phyloP scores from a whole-genome alignment of 2,797 vertebrate genomes.

The Spondyliosoma cantharus region DNA sequence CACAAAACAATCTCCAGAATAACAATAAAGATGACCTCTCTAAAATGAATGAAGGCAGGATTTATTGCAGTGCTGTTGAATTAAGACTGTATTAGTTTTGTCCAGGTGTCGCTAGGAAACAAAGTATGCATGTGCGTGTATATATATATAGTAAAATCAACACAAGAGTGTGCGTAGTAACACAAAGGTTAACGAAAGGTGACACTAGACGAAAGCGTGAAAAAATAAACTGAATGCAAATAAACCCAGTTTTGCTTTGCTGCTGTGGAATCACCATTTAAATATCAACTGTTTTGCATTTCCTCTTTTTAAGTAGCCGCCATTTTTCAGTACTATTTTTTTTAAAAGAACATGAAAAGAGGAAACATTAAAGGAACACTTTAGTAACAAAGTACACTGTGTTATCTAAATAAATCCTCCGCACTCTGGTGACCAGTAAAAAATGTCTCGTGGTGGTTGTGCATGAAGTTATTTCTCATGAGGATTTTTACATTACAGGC shows the following conservation, averaged over 20 bases:
- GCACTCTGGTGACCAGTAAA: not conserved
- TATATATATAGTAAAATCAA: not conserved
- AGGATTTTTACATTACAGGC: conserved; percentile 69
- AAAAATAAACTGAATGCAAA: not conserved
- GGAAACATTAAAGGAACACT: not conserved
- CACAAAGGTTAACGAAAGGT: not conserved
- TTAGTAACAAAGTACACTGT: not conserved
- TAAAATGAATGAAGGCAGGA: not conserved
- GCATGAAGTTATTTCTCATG: not conserved
- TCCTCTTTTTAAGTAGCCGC: conserved; percentile 6
- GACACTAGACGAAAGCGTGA: not conserved
- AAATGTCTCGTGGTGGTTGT: not conserved
- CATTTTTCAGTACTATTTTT: not conserved
- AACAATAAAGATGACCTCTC: no score
- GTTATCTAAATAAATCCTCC: not conserved
- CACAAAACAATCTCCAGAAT: not conserved
- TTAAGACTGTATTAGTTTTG: not conserved
- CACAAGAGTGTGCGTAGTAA: not conserved
- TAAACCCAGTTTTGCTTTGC: not conserved
- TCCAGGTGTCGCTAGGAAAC: not conserved
- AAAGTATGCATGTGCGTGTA: not conserved
- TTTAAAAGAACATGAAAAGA: conserved; percentile 12
- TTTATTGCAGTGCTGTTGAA: not conserved
- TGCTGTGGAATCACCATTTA: not conserved
- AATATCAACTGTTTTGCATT: not conserved